phyloP scores from a whole-genome alignment of 2,797 vertebrate genomes.

The Paedocypris micromegethes region DNA sequence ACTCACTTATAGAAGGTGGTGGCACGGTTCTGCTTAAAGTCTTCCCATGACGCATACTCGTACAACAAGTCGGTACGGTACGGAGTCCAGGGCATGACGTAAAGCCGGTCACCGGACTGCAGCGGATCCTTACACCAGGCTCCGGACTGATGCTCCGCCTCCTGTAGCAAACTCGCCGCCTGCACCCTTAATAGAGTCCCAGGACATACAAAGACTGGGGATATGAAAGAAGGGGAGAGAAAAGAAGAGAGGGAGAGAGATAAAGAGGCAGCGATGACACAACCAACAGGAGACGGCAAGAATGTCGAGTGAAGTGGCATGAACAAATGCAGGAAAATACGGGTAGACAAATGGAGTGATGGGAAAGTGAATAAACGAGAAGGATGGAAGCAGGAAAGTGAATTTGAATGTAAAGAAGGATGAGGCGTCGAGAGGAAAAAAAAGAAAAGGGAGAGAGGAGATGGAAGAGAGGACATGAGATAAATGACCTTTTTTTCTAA shows the following conservation, averaged over 20 bases:
- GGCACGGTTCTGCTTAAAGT: constrained; percentile 80
- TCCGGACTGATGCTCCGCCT: constrained; percentile 88
- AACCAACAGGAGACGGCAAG: constrained; percentile 20
- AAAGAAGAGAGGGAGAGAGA: constrained; percentile 39
- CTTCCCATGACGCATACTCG: constrained; percentile 90
- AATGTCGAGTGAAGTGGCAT: constrained; percentile 14
- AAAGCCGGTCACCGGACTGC: constrained; percentile 89
- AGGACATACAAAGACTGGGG: constrained; percentile 90
- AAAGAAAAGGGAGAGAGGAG: constrained; percentile 24
- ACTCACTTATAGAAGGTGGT: constrained; percentile 87
- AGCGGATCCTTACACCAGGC: constrained; percentile 95
- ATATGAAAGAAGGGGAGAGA: constrained; percentile 46
- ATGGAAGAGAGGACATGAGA: constrained; percentile 45
- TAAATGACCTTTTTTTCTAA: constrained; percentile 67
- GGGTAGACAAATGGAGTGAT: constrained; percentile 36
- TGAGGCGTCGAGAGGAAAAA: constrained; percentile 39
- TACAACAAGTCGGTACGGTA: constrained; percentile 91
- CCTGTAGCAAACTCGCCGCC: constrained; percentile 80
- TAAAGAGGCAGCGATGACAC: constrained; percentile 43
- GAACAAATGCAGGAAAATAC: constrained; percentile 45
- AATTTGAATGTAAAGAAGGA: constrained; percentile 26
- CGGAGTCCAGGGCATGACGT: constrained; percentile 93
- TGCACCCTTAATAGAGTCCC: constrained; percentile 84
- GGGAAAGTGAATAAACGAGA: background rate
- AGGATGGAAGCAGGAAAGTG: background rate